These are phyloP conservation scores for Apomyelois bistriatella DNA, from an alignment of 2,888 invertebrate species.

Conservation along the genomic window DNA sequence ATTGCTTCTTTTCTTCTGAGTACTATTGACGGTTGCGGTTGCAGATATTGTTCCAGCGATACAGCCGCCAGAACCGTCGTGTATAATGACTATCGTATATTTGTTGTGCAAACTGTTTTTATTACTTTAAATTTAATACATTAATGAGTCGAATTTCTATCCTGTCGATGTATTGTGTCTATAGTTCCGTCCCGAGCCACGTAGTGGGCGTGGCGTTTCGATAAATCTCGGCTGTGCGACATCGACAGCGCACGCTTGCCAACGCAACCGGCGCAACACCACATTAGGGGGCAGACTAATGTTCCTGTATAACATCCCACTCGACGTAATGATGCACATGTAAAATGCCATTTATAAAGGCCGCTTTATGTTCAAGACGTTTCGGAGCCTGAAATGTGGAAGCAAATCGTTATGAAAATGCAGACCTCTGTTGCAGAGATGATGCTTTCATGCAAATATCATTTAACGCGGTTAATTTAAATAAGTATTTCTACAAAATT, in stretches of 20 bases:
- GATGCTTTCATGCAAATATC: background rate
- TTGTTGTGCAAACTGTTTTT: too few relatives aligned
- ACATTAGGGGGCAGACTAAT: conserved; percentile 53
- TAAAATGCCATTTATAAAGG: conserved; percentile 24
- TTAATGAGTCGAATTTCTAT: background rate
- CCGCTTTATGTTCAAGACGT: conserved; percentile 21
- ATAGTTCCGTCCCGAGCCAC: conserved; percentile 20
- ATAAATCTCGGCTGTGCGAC: conserved; percentile 53
- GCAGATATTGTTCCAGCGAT: too few relatives aligned
- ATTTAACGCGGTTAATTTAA: background rate
- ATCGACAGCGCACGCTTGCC: conserved; percentile 51
- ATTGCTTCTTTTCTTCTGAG: too few relatives aligned
- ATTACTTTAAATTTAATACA: too few relatives aligned
- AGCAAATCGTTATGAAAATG: conserved; percentile 6
- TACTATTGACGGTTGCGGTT: too few relatives aligned
- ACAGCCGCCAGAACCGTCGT: too few relatives aligned
- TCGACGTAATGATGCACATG: conserved; percentile 26
- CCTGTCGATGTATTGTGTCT: conserved; percentile 15
- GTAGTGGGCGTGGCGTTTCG: conserved; percentile 38
- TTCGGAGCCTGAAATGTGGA: conserved; percentile 15
- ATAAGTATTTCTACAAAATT: background rate
- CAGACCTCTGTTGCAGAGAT: background rate
- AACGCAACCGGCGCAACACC: conserved; percentile 44
- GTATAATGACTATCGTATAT: too few relatives aligned
- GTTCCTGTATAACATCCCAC: conserved; percentile 44